phyloP scores from a whole-genome alignment of 2,797 vertebrate species.

The Sebastiscus albofasciatus region DNA sequence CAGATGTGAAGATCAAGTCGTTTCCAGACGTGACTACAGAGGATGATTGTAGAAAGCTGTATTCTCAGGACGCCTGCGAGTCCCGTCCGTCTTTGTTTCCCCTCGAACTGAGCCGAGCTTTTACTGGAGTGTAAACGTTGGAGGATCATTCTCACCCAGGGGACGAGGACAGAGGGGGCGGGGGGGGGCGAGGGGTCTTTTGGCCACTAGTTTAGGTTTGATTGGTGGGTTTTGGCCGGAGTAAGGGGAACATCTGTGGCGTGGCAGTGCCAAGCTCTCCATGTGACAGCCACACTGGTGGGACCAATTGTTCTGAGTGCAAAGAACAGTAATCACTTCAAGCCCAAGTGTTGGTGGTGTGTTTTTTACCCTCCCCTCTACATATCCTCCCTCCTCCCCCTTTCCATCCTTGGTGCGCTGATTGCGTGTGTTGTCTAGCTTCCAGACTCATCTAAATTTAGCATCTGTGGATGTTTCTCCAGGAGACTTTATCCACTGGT shows the following conservation, averaged over 20 bases:
- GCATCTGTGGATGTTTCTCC: conserved; percentile 64
- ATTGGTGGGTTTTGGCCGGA: conserved; percentile 79
- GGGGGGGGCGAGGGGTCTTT: conserved; percentile 66
- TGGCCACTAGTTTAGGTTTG: conserved; percentile 76
- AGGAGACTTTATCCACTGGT: conserved; percentile 53
- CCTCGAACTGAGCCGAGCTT: conserved; percentile 40
- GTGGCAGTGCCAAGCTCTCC: conserved; percentile 76
- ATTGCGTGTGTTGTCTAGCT: conserved; percentile 70
- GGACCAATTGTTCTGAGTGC: conserved; percentile 79
- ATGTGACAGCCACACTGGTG: conserved; percentile 75
- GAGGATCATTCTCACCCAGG: conserved; percentile 50
- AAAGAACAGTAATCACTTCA: conserved; percentile 82
- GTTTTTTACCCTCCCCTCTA: conserved; percentile 9
- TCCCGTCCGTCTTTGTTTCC: conserved; percentile 55
- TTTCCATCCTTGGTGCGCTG: conserved; percentile 64
- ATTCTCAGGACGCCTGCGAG: conserved; percentile 28
- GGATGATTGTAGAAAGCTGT: conserved; percentile 51
- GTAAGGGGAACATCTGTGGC: conserved; percentile 80
- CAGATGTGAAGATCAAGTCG: conserved; percentile 64
- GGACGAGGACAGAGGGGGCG: conserved; percentile 32
- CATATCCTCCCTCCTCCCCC: conserved; percentile 30
- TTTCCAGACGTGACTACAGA: conserved; percentile 54
- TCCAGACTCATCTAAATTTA: conserved; percentile 80
- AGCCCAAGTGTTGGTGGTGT: conserved; percentile 66
- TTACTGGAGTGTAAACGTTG: conserved; percentile 63